These are phyloP conservation scores for Betta splendens DNA, from an alignment of 2,797 vertebrate species.

Conservation along the genomic window DNA sequence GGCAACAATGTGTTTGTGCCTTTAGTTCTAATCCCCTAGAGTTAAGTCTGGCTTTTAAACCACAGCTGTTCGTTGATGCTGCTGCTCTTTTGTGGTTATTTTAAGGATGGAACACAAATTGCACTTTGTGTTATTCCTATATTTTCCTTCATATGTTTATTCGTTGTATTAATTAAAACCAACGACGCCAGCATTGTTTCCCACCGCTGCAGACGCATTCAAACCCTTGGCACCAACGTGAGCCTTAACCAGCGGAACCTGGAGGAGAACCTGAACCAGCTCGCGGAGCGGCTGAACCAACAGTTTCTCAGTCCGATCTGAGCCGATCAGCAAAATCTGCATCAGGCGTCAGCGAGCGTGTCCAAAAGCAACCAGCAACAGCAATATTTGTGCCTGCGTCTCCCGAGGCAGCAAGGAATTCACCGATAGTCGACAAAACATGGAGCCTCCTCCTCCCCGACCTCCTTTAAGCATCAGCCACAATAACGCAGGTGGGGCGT, in stretches of 20 bases:
- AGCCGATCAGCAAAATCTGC: slow-evolving; percentile 23
- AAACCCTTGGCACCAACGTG: no score
- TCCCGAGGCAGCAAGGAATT: slow-evolving; percentile 26
- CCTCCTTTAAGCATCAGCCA: slow-evolving; percentile 38
- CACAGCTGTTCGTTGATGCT: not conserved
- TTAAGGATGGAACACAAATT: no score
- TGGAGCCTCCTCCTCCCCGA: slow-evolving; percentile 11
- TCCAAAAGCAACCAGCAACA: slow-evolving; percentile 24
- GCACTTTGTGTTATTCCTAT: no score
- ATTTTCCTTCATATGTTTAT: slow-evolving; percentile 27
- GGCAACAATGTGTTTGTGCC: not conserved
- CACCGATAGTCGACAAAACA: slow-evolving; percentile 32
- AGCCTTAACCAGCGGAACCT: no score
- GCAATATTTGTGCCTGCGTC: slow-evolving; percentile 12
- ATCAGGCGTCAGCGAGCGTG: slow-evolving; percentile 26
- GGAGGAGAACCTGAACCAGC: slow-evolving; percentile 8
- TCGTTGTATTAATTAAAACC: no score
- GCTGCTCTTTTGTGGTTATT: not conserved
- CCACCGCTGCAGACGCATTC: no score
- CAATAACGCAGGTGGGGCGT: slow-evolving; percentile 24
- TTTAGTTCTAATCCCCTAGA: not conserved
- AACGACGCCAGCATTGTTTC: no score
- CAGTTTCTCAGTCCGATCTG: slow-evolving; percentile 20
- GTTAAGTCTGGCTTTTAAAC: not conserved
- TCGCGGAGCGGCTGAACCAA: slow-evolving; percentile 8